Evolutionary conservation across 1,140 invertebrate genomes (phyloP).

Genomic region (Drosophila nikananu): DNA sequence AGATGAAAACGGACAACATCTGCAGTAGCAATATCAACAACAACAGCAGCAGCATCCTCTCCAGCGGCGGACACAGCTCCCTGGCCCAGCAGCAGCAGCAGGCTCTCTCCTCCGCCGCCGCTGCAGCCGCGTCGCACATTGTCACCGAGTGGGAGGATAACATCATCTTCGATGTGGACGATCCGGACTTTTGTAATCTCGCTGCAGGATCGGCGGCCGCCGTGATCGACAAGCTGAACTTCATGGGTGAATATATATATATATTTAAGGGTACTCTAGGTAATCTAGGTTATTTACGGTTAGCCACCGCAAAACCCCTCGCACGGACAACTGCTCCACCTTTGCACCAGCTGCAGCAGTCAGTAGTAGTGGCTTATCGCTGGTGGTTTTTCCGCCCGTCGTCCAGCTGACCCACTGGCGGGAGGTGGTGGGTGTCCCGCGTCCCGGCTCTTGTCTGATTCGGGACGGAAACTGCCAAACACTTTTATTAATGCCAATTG

Average conservation of each 20-base stretch:
- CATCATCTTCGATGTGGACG: constrained; percentile 83
- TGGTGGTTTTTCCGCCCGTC: constrained; percentile 39
- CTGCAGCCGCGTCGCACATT: constrained; percentile 53
- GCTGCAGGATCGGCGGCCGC: constrained; percentile 38
- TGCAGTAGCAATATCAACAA: constrained; percentile 34
- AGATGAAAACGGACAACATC: constrained; percentile 76
- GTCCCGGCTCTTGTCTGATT: constrained; percentile 42
- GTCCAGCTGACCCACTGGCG: constrained; percentile 35
- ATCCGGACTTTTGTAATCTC: constrained; percentile 81
- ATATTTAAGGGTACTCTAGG: too few species aligned
- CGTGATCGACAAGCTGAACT: constrained; percentile 65
- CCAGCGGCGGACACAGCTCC: constrained; percentile 11
- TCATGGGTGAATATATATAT: constrained; percentile 73
- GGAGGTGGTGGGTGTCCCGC: constrained; percentile 12
- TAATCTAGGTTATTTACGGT: constrained; percentile 56
- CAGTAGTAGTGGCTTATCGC: constrained; percentile 51
- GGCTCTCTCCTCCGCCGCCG: constrained; percentile 26
- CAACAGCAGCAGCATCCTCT: constrained; percentile 25
- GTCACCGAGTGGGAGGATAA: constrained; percentile 83
- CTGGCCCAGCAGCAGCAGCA: constrained; percentile 37
- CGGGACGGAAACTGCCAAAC: constrained; percentile 62
- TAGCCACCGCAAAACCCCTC: constrained; percentile 4
- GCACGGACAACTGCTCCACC: constrained; percentile 26
- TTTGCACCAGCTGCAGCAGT: constrained; percentile 36
- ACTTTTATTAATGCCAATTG: constrained; percentile 77